Evolutionary conservation across 2,888 invertebrate genomes (phyloP).

Genomic region (Argynnis bischoffii): DNA sequence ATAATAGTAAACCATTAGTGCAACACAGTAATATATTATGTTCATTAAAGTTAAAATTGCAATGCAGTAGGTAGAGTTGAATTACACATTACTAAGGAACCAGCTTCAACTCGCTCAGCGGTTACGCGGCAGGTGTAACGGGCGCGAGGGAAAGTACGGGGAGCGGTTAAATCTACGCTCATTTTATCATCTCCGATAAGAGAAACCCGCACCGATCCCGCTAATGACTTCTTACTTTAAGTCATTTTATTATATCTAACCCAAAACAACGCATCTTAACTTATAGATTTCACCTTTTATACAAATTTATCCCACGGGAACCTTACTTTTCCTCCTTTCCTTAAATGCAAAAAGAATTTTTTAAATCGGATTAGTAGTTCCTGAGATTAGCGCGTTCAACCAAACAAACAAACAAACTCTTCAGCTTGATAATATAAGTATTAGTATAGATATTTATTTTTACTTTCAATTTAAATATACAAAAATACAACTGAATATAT

Average conservation of each 20-base stretch:
- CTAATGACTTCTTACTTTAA: constrained; percentile 61
- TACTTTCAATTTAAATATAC: no score
- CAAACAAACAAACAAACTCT: no score
- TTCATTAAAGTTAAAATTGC: constrained; percentile 44
- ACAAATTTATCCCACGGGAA: no score
- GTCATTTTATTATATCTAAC: constrained; percentile 43
- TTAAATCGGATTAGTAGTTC: no score
- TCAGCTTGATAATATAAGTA: no score
- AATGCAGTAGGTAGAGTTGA: constrained; percentile 50
- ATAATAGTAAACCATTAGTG: neutral
- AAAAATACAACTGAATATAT: no score
- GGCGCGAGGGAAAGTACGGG: constrained; percentile 73
- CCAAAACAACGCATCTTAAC: constrained; percentile 41
- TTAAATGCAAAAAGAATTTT: no score
- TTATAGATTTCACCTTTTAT: constrained; percentile 1
- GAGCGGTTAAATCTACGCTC: constrained; percentile 72
- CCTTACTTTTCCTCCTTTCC: no score
- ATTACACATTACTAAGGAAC: constrained; percentile 60
- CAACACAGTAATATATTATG: constrained; percentile 3
- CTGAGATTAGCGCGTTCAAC: no score
- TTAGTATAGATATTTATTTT: no score
- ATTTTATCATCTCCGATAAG: constrained; percentile 78
- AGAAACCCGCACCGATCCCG: constrained; percentile 68
- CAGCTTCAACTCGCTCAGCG: constrained; percentile 62
- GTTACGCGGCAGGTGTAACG: constrained; percentile 45